phyloP scores from a whole-genome alignment of 1,140 invertebrate species.

The Penaeus japonicus region DNA sequence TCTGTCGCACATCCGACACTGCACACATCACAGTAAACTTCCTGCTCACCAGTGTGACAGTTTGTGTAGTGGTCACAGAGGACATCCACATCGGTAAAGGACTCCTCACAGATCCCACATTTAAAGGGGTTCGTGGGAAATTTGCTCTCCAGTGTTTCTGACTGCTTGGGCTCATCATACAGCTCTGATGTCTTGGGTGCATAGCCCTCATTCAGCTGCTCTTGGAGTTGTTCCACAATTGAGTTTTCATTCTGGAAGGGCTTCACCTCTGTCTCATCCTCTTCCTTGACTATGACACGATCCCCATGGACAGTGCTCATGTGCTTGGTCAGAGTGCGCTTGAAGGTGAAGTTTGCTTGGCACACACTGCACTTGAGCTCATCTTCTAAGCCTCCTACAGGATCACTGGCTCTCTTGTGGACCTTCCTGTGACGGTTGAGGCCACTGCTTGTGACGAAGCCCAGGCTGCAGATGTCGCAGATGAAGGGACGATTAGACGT shows the following conservation, averaged over 20 bases:
- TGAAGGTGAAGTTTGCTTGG: conserved; percentile 56
- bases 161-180: conserved; percentile 56
- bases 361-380: conserved; percentile 55
- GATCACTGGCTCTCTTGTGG: conserved; percentile 45
- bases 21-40: conserved; percentile 54
- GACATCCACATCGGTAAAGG: conserved; percentile 57
- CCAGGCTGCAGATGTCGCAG: conserved; percentile 63
- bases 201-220: conserved; percentile 58
- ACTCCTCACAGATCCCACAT: conserved; percentile 59
- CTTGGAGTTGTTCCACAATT: conserved; percentile 56
- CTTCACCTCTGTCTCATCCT: conserved; percentile 11
- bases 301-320: conserved; percentile 49
- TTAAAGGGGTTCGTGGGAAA: conserved; percentile 55
- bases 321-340: conserved; percentile 51
- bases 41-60: conserved; percentile 56
- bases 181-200: conserved; percentile 57
- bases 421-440: conserved; percentile 58
- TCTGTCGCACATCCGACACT: conserved; percentile 57
- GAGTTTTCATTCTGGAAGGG: conserved; percentile 35
- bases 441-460: conserved; percentile 56
- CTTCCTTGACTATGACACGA: conserved; percentile 32
- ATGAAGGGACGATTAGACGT: conserved; percentile 65
- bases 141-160: conserved; percentile 56
- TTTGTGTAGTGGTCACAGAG: conserved; percentile 57
- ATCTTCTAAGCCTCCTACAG: conserved; percentile 21